These are phyloP conservation scores for Calliopum simillimum DNA, from an alignment of 2,888 invertebrate genomes.

Conservation along the genomic window DNA sequence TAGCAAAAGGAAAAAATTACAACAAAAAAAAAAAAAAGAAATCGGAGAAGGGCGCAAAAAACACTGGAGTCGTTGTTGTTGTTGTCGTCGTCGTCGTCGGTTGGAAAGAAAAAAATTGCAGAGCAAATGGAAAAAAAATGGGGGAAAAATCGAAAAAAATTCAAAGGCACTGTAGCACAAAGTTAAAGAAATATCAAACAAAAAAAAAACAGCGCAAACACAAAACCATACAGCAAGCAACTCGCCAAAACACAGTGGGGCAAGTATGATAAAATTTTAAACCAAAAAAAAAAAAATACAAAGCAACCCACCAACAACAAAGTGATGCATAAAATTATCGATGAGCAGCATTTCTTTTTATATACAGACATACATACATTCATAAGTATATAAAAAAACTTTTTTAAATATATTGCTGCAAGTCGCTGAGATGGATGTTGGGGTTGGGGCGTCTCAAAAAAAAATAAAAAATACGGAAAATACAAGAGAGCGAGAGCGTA, in stretches of 20 bases:
- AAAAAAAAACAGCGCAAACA: neutral
- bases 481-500: neutral
- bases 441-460: neutral
- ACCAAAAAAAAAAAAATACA: conserved; percentile 23
- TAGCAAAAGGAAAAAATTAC: conserved; percentile 57
- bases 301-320: conserved; percentile 6
- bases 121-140: conserved; percentile 7
- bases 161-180: neutral
- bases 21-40: conserved; percentile 46
- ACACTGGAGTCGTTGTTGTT: neutral
- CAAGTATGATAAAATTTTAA: neutral
- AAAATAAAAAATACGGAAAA: neutral
- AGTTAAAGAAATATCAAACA: neutral
- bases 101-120: conserved; percentile 2
- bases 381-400: neutral
- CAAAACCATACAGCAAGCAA: neutral
- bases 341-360: conserved; percentile 11
- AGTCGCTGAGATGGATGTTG: neutral
- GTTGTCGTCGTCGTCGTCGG: conserved; percentile 3
- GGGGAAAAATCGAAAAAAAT: conserved; percentile 1
- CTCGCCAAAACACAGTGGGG: neutral
- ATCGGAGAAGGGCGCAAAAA: neutral
- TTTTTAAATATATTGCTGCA: conserved; percentile 10
- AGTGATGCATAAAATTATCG: conserved; percentile 6
- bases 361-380: neutral